Evolutionary conservation across 2,888 invertebrate genomes (phyloP), one percentile per base, ranked within the genome.

Genomic region (Leucophenga montana): DNA sequence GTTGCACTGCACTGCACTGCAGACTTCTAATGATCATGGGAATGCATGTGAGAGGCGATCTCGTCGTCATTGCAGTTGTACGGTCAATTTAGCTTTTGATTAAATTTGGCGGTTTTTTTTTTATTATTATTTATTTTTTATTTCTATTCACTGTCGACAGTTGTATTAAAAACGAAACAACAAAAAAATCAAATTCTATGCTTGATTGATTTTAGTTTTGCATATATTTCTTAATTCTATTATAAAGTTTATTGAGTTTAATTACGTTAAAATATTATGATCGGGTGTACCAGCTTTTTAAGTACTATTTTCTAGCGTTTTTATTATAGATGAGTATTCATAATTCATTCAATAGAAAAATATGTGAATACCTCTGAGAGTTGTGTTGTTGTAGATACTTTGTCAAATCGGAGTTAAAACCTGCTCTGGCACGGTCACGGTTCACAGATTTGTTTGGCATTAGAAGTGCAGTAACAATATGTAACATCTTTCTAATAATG

Each of bases 181-280:
- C 22, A 56, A 27, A 56, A 56, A 20, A 56, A n/a, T n/a, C 13
- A 27, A 20, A 27, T 56, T 56, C 14, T 20, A 56, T 6, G 27
- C 39, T 39, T 64, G 20, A 31, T 65, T 50, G 48, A 33, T 22
- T 46, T 46, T 56, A 44, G 54, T 56, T 67, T 64, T 66, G 62
- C 39, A 44, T 73, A 69, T 72, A 73, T 50, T 72, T 75, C 67
- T 72, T 74, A 72, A 74, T 72, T 72, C 74, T 73, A 75, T 67
- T 72, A 74, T 77, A 75, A 79, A 82, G 73, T 82, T 77, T 72
- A 73, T 78, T 39, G 27, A 27, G 27, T 27, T 27, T 27, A 27
- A 27, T 27, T n/a, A n/a, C n/a, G n/a, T n/a, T 27, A 27, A 27
- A 27, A 27, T 2, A 27, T 27, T 27, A 3, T 27, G 27, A 27